A percentile compares a stretch with the other conserved stretches of the same genome.
Conservation (phyloP, 2,113 vertebrate species). For the Echinops telfairi region DNA sequence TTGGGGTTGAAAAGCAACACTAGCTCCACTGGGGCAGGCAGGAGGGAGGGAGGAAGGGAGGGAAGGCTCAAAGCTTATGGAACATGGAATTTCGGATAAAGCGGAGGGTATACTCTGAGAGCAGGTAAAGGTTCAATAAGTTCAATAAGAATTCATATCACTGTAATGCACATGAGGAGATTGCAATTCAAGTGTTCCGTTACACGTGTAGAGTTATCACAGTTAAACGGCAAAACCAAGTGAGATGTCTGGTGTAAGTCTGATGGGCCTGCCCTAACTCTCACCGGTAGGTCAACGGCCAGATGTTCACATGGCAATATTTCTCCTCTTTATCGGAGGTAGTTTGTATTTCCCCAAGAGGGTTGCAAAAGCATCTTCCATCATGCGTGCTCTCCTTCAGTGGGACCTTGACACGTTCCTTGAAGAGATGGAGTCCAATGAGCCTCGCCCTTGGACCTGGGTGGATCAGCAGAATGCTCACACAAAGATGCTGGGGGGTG, state of each 20-base stretch:
- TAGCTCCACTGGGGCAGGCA: not conserved
- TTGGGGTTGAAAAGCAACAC: not conserved
- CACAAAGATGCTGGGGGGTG: not conserved
- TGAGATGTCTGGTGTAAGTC: not conserved
- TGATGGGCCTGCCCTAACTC: not conserved
- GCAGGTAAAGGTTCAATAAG: not conserved
- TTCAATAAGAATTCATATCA: not conserved
- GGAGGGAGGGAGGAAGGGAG: not conserved
- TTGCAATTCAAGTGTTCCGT: not conserved
- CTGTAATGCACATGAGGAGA: not conserved
- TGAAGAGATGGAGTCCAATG: not conserved
- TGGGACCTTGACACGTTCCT: not conserved
- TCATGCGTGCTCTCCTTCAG: not conserved
- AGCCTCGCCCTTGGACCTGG: not conserved
- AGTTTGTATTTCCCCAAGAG: constrained; percentile 24
- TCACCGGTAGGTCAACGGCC: not conserved
- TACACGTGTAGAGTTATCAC: not conserved
- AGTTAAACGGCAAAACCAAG: not conserved
- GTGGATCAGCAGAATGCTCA: not conserved
- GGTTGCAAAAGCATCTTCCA: not conserved
- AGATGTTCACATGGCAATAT: not conserved
- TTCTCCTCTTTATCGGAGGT: not conserved
- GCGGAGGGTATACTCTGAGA: not conserved
- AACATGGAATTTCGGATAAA: not conserved
- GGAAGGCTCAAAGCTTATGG: not conserved